These are phyloP conservation scores for Bradypodion ventrale DNA, from an alignment of 2,797 vertebrate species.

Conservation along the genomic window DNA sequence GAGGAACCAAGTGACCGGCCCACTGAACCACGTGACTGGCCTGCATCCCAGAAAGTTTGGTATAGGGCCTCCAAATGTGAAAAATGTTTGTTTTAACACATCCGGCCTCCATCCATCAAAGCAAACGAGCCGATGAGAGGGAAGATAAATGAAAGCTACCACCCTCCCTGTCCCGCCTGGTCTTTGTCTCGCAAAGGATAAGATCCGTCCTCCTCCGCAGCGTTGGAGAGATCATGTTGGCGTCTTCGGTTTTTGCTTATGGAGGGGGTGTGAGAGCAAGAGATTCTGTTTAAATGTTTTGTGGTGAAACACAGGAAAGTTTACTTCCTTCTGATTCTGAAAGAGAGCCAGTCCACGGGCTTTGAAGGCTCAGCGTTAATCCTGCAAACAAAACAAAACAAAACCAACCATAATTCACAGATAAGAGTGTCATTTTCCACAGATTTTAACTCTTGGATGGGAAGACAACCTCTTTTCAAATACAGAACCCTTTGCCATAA, in stretches of 20 bases:
- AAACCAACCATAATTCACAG: not conserved
- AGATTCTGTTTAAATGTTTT: fast-evolving
- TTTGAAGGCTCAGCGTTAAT: not conserved
- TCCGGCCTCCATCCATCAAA: not conserved
- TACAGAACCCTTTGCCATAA: too few species aligned
- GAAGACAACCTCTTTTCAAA: not conserved
- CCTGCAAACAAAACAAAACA: not conserved
- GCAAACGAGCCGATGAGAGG: not conserved
- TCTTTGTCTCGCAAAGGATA: not conserved
- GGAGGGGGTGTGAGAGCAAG: too few species aligned
- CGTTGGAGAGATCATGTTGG: fast-evolving
- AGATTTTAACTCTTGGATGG: not conserved
- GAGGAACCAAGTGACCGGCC: too few species aligned
- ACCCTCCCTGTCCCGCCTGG: not conserved
- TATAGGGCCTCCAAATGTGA: not conserved
- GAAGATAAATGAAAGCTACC: not conserved
- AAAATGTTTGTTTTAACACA: conserved; percentile 1
- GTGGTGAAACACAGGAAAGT: not conserved
- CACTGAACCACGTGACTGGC: too few species aligned
- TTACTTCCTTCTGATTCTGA: not conserved
- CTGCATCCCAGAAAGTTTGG: too few species aligned
- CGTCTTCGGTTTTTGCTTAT: not conserved
- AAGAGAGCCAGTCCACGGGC: not conserved
- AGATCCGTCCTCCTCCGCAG: too few species aligned
- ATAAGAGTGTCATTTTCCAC: not conserved